These are phyloP conservation scores for Holacanthus passer DNA, from an alignment of 2,113 vertebrate genomes.

Conservation along the genomic window DNA sequence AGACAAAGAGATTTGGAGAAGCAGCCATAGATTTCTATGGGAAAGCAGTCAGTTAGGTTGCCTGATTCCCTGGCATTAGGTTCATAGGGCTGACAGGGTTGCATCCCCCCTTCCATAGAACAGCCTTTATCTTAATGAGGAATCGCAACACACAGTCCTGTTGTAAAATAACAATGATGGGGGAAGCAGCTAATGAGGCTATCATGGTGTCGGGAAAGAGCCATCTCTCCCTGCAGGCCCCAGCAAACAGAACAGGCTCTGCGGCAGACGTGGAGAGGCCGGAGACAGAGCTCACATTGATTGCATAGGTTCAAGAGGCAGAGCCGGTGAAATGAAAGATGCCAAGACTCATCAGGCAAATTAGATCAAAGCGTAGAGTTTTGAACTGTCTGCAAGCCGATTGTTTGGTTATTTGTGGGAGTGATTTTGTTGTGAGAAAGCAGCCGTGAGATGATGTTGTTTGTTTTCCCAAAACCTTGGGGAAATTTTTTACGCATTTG, in stretches of 20 bases:
- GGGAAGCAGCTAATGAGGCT: slow-evolving; percentile 88
- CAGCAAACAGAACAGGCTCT: slow-evolving; percentile 73
- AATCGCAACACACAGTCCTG: slow-evolving; percentile 86
- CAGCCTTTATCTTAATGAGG: slow-evolving; percentile 89
- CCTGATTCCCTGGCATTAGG: slow-evolving; percentile 76
- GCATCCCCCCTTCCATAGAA: slow-evolving; percentile 77
- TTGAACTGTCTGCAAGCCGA: slow-evolving; percentile 61
- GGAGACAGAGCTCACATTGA: slow-evolving; percentile 82
- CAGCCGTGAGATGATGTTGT: slow-evolving; percentile 76
- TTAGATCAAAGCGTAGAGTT: slow-evolving; percentile 77
- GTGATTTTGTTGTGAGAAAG: slow-evolving; percentile 73
- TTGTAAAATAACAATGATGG: slow-evolving; percentile 89
- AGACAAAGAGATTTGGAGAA: slow-evolving; percentile 48
- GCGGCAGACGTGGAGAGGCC: slow-evolving; percentile 62
- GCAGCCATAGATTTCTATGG: slow-evolving; percentile 56
- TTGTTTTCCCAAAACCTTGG: slow-evolving; percentile 79
- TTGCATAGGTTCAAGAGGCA: slow-evolving; percentile 79
- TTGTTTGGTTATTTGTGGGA: slow-evolving; percentile 66
- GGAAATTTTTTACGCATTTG: slow-evolving; percentile 80
- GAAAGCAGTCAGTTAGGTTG: slow-evolving; percentile 78
- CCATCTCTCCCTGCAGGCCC: slow-evolving; percentile 82
- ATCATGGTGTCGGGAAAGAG: slow-evolving; percentile 85
- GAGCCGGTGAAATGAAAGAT: slow-evolving; percentile 76
- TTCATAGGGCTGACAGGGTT: slow-evolving; percentile 80
- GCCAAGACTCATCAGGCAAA: slow-evolving; percentile 81